A percentile compares a stretch with the other conserved stretches of the same genome.
Conservation (phyloP, 2,888 invertebrate genomes). For the Serripes groenlandicus region DNA sequence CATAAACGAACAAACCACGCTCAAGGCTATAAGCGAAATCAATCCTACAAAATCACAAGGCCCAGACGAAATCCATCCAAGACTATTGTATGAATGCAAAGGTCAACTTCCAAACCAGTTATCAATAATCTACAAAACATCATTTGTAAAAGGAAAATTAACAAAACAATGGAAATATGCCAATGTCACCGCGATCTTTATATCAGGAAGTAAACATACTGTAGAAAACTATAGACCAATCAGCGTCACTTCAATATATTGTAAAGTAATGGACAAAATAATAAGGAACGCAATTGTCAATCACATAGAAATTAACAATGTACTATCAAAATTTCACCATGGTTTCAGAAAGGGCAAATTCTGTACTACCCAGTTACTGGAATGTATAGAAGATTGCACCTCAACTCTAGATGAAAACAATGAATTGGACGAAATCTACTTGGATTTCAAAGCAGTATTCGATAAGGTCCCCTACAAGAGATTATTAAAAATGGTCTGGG, state of each 20-base stretch:
- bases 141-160: conserved; percentile 12
- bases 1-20: not conserved
- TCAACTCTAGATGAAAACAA: conserved; percentile 21
- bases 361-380: conserved; percentile 14
- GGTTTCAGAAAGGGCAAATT: conserved; percentile 39
- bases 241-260: conserved; percentile 26
- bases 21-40: not conserved
- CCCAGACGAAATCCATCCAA: not conserved
- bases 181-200: conserved; percentile 27
- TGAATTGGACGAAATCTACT: conserved; percentile 18
- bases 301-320: conserved; percentile 23
- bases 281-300: conserved; percentile 11
- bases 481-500: conserved; percentile 25
- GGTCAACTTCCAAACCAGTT: not conserved
- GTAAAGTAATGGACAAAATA: conserved; percentile 31
- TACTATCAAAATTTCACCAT: conserved; percentile 24
- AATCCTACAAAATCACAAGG: not conserved
- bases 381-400: conserved; percentile 32
- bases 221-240: conserved; percentile 38
- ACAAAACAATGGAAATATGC: conserved; percentile 37
- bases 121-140: not conserved
- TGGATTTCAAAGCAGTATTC: conserved; percentile 37
- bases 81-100: not conserved
- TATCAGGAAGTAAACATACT: conserved; percentile 9
- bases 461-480: conserved; percentile 34